Evolutionary conservation across 2,113 vertebrate species (phyloP).

Genomic region (Speoplatyrhinus poulsoni): DNA sequence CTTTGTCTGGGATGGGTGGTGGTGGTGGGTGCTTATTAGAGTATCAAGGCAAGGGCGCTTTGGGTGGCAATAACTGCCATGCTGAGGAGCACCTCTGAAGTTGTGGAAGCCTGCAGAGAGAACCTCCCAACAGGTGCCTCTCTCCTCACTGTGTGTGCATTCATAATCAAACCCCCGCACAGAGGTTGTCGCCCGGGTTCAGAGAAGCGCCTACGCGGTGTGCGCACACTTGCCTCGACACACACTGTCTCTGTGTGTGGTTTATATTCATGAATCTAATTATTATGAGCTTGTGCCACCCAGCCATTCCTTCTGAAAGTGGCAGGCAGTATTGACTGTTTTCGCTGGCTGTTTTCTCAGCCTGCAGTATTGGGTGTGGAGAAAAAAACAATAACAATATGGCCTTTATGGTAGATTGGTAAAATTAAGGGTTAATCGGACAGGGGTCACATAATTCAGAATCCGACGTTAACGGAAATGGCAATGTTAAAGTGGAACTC

Average conservation of each 20-base stretch:
- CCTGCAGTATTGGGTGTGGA: background rate
- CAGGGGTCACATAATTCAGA: no score
- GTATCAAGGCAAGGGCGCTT: constrained; percentile 37
- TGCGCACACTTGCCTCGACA: background rate
- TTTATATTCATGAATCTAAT: constrained; percentile 12
- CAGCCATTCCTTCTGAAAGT: constrained; percentile 17
- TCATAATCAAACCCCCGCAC: constrained; percentile 18
- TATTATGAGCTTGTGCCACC: constrained; percentile 28
- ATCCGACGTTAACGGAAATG: no score
- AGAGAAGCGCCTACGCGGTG: constrained; percentile 30
- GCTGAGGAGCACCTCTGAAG: constrained; percentile 29
- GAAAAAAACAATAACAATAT: background rate
- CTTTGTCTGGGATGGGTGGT: constrained; percentile 60
- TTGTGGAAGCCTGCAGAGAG: constrained; percentile 47
- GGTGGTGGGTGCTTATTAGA: constrained; percentile 70
- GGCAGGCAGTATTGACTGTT: constrained; percentile 31
- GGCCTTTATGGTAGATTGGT: background rate
- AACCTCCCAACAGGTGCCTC: constrained; percentile 42
- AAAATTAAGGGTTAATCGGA: no score
- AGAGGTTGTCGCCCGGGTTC: constrained; percentile 41
- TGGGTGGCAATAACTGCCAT: constrained; percentile 36
- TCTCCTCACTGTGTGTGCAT: constrained; percentile 7
- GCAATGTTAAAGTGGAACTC: no score
- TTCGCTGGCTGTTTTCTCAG: constrained; percentile 12
- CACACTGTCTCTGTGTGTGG: background rate